phyloP scores from a whole-genome alignment of 2,113 vertebrate genomes.

The Strigops habroptila region DNA sequence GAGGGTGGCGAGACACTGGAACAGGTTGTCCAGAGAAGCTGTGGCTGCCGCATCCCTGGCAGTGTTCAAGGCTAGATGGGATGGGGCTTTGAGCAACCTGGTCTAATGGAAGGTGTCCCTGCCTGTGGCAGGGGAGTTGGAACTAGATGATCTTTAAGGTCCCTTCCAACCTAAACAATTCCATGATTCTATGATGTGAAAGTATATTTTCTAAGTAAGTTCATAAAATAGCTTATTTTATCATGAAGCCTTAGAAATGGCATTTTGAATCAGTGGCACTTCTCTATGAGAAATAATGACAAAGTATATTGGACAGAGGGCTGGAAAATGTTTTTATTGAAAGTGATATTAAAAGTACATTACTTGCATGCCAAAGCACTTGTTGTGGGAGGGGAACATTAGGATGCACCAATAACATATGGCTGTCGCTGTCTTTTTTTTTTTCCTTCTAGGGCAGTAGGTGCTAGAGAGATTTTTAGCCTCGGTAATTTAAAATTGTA shows the following conservation, averaged over 20 bases:
- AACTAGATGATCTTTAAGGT: not conserved
- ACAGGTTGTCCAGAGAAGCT: not conserved
- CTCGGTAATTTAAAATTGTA: not conserved
- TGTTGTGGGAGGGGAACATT: not conserved
- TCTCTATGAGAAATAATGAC: not conserved
- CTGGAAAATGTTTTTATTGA: not conserved
- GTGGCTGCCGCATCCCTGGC: not conserved
- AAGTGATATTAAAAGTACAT: not conserved
- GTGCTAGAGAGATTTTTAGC: not conserved
- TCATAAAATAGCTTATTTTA: not conserved
- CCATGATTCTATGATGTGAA: not conserved
- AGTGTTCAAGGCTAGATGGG: not conserved
- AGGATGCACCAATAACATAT: conserved; percentile 4
- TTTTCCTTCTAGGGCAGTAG: not conserved
- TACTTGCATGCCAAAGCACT: not conserved
- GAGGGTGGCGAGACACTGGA: not conserved
- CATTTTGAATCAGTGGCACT: not conserved
- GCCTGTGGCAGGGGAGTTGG: not conserved
- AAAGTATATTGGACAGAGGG: not conserved
- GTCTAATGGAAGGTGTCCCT: not conserved
- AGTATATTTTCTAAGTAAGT: not conserved
- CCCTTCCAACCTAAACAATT: not conserved
- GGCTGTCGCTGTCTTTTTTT: not conserved
- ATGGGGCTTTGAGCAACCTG: not conserved
- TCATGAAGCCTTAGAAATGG: not conserved